A percentile compares a stretch with the other conserved stretches of the same genome.
These are phyloP conservation scores for Drosophila tanythrix DNA, from an alignment of 2,888 invertebrate genomes.

Conservation along the genomic window DNA sequence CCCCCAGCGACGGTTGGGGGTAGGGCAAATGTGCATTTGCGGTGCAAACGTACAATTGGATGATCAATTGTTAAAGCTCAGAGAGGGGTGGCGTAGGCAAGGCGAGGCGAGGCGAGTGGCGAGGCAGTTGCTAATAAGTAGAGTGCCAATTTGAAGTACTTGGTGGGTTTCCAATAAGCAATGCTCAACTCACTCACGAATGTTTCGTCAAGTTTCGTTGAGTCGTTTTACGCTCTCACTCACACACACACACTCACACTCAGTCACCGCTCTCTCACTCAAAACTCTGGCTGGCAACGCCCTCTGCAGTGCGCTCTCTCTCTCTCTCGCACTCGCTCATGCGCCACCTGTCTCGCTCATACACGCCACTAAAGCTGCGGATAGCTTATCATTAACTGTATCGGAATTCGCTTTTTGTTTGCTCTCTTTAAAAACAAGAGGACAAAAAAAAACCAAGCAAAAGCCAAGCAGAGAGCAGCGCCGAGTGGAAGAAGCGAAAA, in stretches of 20 bases:
- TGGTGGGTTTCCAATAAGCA: conserved; percentile 45
- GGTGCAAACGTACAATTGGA: conserved; percentile 83
- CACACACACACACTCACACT: conserved; percentile 5
- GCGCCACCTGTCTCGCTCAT: conserved; percentile 28
- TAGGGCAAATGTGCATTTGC: conserved; percentile 50
- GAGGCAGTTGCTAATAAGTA: conserved; percentile 45
- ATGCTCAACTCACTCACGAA: conserved; percentile 32
- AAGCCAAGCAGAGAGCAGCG: conserved; percentile 25
- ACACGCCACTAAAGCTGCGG: conserved; percentile 9
- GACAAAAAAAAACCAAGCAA: conserved; percentile 25
- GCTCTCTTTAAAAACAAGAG: conserved; percentile 22
- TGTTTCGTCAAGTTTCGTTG: conserved; percentile 58
- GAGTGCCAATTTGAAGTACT: conserved; percentile 31
- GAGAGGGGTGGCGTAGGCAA: not conserved
- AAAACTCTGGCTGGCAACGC: conserved; percentile 48
- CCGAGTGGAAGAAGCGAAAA: conserved; percentile 48
- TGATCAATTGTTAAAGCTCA: conserved; percentile 66
- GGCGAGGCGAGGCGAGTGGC: not conserved
- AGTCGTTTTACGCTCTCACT: conserved; percentile 29
- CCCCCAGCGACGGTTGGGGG: conserved; percentile 13
- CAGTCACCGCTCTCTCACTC: conserved; percentile 37
- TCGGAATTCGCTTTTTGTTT: conserved; percentile 67
- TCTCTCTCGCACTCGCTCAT: conserved; percentile 31
- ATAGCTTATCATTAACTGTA: conserved; percentile 78
- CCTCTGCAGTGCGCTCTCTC: conserved; percentile 28